Evolutionary conservation across 2,797 vertebrate species (phyloP).

Genomic region (Phyllotis vaccarum): DNA sequence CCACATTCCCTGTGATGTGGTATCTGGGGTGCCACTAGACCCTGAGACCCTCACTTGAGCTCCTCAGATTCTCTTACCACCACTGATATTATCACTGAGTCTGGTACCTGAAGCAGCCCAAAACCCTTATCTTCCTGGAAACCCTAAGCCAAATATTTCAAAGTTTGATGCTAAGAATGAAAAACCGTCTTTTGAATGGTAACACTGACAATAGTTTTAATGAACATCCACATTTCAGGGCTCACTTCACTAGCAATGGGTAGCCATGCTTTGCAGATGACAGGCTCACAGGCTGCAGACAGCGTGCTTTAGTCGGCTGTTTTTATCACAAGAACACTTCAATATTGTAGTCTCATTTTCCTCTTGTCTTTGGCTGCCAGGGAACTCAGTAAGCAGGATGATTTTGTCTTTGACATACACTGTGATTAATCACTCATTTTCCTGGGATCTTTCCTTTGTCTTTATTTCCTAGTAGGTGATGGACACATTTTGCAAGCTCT

Average conservation of each 20-base stretch:
- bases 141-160: neutral
- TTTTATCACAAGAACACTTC: neutral
- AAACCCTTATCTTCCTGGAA: neutral
- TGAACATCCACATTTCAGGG: neutral
- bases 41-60: neutral
- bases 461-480: neutral
- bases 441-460: neutral
- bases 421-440: neutral
- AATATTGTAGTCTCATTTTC: neutral
- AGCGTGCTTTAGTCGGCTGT: neutral
- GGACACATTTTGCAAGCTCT: neutral
- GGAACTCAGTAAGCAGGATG: slow-evolving; percentile 33
- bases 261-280: neutral
- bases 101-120: neutral
- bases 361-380: slow-evolving; percentile 24
- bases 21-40: neutral
- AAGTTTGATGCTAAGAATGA: neutral
- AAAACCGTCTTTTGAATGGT: neutral
- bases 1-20: neutral
- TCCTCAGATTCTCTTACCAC: neutral
- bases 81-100: neutral
- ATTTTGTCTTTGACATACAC: neutral
- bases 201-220: neutral
- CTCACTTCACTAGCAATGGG: neutral
- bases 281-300: neutral